Evolutionary conservation across 2,113 vertebrate genomes (phyloP), one percentile per base, ranked within the genome.

Genomic region (Willisornis vidua): DNA sequence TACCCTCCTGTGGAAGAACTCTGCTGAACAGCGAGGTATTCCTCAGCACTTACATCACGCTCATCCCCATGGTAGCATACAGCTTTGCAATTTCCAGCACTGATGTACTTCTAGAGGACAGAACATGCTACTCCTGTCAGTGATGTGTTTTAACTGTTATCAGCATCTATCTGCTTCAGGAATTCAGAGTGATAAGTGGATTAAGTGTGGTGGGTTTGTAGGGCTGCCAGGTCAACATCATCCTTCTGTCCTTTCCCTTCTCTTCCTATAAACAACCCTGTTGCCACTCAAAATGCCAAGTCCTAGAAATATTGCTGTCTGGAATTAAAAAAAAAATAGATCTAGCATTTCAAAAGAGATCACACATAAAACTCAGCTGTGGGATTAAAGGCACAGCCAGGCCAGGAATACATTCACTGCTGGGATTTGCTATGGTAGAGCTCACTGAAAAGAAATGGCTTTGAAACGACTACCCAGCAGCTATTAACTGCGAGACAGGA

Each of bases 391-490:
- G 90, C 83, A 96, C 6, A 18, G 66, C 52, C 88, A 59, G 92
- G 85, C 96, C 92, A 94, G 96, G 93, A 96, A 92, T 95, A 95
- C 90, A 87, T 95, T 96, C 90, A 72, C 88, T 95, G 90, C 92
- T 94, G 93, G 93, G 94, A 97, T 96, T 96, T 96, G 96, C 96
- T 94, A 94, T 90, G 94, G 93, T 95, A 93, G 88, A 92, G 86
- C 94, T 90, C 2, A 6, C 85, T 94, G 90, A 96, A 96, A 96
- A 96, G 94, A 96, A 95, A 96, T 90, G 93, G 96, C 92, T 97
- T 97, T 97, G 94, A 97, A 93, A 96, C 4, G n/a, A 96, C 93
- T 94, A 95, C 83, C 93, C 93, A 92, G 93, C 90, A 94, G 93
- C 96, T 95, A 96, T 93, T 96, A 96, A 90, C 90, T 93, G 45